Percentiles rank a stretch among this genome's conserved stretches.
Conservation (phyloP, 2,888 invertebrate species). For the Plagiodera versicolora region DNA sequence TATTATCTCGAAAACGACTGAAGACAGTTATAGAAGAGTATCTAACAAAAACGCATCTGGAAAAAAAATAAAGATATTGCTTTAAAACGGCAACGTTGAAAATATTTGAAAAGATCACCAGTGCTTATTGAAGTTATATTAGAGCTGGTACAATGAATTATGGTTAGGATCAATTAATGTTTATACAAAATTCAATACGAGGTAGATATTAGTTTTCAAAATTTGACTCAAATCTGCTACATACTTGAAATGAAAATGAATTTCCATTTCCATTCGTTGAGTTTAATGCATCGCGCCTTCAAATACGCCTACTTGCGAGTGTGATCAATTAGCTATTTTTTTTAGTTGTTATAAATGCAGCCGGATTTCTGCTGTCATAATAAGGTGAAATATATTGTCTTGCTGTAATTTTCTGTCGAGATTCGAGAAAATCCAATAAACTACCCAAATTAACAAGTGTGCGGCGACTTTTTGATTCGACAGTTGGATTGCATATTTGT, state of each 20-base stretch:
- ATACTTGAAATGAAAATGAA: neutral
- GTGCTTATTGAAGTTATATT: too few species aligned
- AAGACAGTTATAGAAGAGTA: too few species aligned
- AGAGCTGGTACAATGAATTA: too few species aligned
- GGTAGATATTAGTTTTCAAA: too few species aligned
- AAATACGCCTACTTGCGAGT: neutral
- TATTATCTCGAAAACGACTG: too few species aligned
- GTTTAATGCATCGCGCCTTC: neutral
- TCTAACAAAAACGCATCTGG: too few species aligned
- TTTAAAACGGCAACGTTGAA: too few species aligned
- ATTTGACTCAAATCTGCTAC: too few species aligned
- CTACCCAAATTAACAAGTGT: constrained; percentile 37
- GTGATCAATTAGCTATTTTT: neutral
- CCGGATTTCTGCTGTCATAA: constrained; percentile 44
- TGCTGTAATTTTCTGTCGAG: constrained; percentile 34
- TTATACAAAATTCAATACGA: too few species aligned
- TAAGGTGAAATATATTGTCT: constrained; percentile 41
- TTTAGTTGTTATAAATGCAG: constrained; percentile 19
- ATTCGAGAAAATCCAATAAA: constrained; percentile 36
- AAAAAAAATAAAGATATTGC: too few species aligned
- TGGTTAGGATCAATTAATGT: too few species aligned
- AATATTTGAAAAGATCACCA: too few species aligned
- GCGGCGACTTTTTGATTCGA: constrained; percentile 16
- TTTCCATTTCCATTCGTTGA: neutral
- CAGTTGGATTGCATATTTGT: neutral